Evolutionary conservation across 92 coral and sea anemone genomes (phyloP).

Genomic region (Metridium senile): DNA sequence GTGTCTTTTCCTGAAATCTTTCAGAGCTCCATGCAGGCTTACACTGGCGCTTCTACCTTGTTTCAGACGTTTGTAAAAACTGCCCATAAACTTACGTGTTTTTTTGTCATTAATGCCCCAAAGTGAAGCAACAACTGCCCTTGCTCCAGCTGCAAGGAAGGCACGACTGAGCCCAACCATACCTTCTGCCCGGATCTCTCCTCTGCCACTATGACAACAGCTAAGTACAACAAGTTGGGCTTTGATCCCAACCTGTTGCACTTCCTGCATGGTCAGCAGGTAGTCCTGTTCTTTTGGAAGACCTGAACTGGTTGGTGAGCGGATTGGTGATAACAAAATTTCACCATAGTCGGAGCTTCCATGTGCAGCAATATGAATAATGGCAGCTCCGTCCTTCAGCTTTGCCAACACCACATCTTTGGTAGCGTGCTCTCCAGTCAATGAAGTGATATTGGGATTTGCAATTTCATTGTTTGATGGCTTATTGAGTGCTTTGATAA

Average conservation of each 20-base stretch:
- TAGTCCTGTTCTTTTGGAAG: too few relatives aligned
- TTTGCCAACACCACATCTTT: slow-evolving; percentile 7
- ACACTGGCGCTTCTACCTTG: slow-evolving; percentile 15
- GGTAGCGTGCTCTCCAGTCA: too few relatives aligned
- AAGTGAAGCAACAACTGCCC: slow-evolving; percentile 29
- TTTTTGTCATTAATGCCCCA: slow-evolving; percentile 18
- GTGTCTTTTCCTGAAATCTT: not conserved
- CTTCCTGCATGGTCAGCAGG: slow-evolving; percentile 29
- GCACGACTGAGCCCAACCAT: slow-evolving; percentile 18
- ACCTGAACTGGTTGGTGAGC: too few relatives aligned
- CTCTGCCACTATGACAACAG: slow-evolving; percentile 27
- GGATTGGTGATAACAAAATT: too few relatives aligned
- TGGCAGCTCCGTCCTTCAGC: slow-evolving; percentile 16
- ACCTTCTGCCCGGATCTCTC: slow-evolving; percentile 22
- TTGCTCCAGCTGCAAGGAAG: slow-evolving; percentile 23
- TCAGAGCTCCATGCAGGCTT: slow-evolving; percentile 20
- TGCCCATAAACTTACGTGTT: slow-evolving; percentile 16
- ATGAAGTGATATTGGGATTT: too few relatives aligned
- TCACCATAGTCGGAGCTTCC: too few relatives aligned
- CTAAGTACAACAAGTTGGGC: slow-evolving; percentile 35
- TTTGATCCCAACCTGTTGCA: slow-evolving; percentile 17
- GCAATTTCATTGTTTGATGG: too few relatives aligned
- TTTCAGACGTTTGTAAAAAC: slow-evolving; percentile 14
- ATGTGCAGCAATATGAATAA: too few relatives aligned
- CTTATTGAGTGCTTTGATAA: too few relatives aligned